Base-by-base conservation (phyloP, 1,140 invertebrate species). In the Drosophila parabipectinata region DNA sequence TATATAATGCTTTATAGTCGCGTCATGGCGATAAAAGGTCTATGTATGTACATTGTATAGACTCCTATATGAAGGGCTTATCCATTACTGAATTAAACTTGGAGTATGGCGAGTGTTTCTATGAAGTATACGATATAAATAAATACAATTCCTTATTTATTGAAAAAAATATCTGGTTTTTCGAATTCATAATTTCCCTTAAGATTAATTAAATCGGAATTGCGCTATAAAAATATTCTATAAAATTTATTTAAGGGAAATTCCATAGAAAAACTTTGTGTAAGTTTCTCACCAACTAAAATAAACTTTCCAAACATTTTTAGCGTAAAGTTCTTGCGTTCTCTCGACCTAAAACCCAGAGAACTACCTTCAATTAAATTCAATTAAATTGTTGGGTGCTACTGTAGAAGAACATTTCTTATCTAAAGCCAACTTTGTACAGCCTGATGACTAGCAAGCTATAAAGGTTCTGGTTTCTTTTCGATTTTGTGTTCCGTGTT, bases 11-110 rank as follows among this genome's bases (percentile, higher is more conserved):
- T 62, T 87, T 68, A 69, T 76, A 69, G 66, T 76, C 44, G 53
- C 59, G 56, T 77, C 80, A 73, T 85, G 81, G 66, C 81, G 81
- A 84, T 85, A 84, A 84, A 80, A 80, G 61, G 14, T 26, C 30
- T 47, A 58, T 58, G n/a, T 47, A 58, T 58, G n/a, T 26, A 45
- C 39, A 32, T 57, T 52, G n/a, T 32, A 28, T 47, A 28, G 26
- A 28, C 26, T 12, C 30, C 45, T 58, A 55, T 54, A 30, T 30
- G 32, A 55, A 15, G 30, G 37, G 39, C 39, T 64, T 64, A 48
- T 67, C 62, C 37, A 37, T 32, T 26, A 0, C 66, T 68, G 32
- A 68, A 59, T 53, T 53, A 14, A 1, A 34, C 64, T 53, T 53
- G 30, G 24, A 12, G 12, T 21, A 28, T n/a, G 14, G 26, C 63